Conservation (phyloP, 2,888 invertebrate genomes). For the Eumacrocentrus americanus region DNA sequence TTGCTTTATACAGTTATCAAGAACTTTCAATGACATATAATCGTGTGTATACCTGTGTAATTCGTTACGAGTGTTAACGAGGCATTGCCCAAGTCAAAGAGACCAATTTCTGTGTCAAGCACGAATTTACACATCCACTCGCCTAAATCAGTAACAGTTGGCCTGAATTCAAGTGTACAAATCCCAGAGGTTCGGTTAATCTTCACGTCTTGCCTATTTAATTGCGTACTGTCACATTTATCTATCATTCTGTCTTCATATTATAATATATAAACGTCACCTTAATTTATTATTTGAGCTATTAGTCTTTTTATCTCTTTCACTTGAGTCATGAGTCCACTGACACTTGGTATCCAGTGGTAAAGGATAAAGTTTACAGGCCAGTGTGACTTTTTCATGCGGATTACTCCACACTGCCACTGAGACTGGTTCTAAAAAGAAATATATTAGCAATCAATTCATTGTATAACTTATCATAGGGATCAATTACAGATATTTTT, state of each 20-base stretch:
- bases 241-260: neutral
- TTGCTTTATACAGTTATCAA: too few species aligned
- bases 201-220: constrained; percentile 46
- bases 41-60: constrained; percentile 48
- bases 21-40: too few species aligned
- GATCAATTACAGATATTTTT: constrained; percentile 1
- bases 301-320: constrained; percentile 33
- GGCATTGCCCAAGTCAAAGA: constrained; percentile 50
- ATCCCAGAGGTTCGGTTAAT: constrained; percentile 54
- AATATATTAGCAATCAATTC: constrained; percentile 14
- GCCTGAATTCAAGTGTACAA: constrained; percentile 54
- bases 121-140: constrained; percentile 56
- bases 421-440: constrained; percentile 54
- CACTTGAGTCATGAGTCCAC: constrained; percentile 51
- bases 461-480: neutral
- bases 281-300: constrained; percentile 3
- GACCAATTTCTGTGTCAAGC: constrained; percentile 37
- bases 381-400: constrained; percentile 55
- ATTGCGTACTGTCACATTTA: constrained; percentile 6
- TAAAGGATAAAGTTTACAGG: constrained; percentile 49
- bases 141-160: constrained; percentile 53
- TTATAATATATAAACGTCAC: constrained; percentile 10
- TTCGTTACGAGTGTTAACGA: constrained; percentile 50
- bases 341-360: constrained; percentile 48
- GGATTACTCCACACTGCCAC: constrained; percentile 55